These are phyloP conservation scores for Dolomedes plantarius DNA, from an alignment of 2,888 invertebrate genomes.

Conservation along the genomic window DNA sequence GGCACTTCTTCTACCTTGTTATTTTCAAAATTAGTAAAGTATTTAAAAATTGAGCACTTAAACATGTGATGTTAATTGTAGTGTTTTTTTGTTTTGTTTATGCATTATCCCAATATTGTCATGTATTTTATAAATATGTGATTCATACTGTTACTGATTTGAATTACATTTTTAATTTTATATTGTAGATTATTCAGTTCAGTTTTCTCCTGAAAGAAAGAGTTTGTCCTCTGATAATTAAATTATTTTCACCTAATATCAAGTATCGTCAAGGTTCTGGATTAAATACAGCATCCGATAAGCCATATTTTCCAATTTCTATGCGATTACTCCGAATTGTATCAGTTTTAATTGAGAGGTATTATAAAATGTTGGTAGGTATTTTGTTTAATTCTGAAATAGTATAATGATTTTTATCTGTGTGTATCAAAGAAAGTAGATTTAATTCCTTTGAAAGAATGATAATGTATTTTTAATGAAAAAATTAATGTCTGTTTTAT, in stretches of 20 bases:
- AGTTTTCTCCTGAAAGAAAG: conserved; percentile 95
- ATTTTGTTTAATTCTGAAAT: background rate
- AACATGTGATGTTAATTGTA: too few species aligned
- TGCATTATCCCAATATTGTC: too few species aligned
- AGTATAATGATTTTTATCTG: background rate
- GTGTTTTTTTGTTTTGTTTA: too few species aligned
- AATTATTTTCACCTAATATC: conserved; percentile 98
- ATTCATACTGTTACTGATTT: too few species aligned
- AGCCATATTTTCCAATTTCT: conserved; percentile 97
- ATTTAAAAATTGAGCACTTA: too few species aligned
- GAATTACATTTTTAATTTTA: too few species aligned
- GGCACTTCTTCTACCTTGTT: too few species aligned
- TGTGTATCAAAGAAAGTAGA: too few species aligned
- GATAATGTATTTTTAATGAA: too few species aligned
- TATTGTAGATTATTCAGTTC: conserved; percentile 90
- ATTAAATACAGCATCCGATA: conserved; percentile 81
- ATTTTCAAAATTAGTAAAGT: background rate
- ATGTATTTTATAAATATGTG: too few species aligned
- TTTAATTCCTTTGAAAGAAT: too few species aligned
- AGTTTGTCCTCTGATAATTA: conserved; percentile 98
- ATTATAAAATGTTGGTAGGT: conserved; percentile 89
- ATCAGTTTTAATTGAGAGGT: conserved; percentile 93
- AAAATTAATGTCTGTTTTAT: too few species aligned
- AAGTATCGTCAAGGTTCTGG: conserved; percentile 84
- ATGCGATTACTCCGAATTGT: conserved; percentile 95